Evolutionary conservation across 2,888 invertebrate species (phyloP).

Genomic region (Nasonia oneida): DNA sequence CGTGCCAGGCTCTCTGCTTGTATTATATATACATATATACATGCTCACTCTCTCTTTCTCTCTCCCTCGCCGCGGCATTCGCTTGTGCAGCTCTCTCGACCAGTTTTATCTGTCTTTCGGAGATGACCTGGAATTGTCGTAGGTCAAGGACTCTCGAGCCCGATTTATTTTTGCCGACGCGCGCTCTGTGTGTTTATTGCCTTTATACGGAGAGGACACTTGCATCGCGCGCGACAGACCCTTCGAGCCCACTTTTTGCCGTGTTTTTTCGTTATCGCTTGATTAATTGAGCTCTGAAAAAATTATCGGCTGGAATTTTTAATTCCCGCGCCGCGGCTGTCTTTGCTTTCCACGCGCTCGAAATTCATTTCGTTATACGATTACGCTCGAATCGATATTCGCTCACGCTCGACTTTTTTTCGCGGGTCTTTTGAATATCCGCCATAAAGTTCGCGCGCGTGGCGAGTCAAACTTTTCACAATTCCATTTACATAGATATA

Average conservation of each 20-base stretch:
- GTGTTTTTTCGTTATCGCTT: not conserved
- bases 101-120: constrained; percentile 61
- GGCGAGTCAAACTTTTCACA: constrained; percentile 45
- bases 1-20: constrained; percentile 28
- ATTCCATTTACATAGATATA: constrained; percentile 38
- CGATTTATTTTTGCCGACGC: constrained; percentile 58
- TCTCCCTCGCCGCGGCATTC: constrained; percentile 1
- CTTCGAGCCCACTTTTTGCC: not conserved
- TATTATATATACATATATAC: not conserved
- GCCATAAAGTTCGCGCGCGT: constrained; percentile 23
- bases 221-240: constrained; percentile 8
- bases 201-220: constrained; percentile 61
- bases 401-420: not conserved
- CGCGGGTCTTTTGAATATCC: constrained; percentile 26
- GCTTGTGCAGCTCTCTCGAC: constrained; percentile 16
- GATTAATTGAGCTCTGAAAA: not conserved
- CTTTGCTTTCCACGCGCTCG: not conserved
- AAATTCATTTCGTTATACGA: not conserved
- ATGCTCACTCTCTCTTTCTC: not conserved
- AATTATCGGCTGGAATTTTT: not conserved
- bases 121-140: constrained; percentile 64
- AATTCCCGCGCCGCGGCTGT: too few species aligned
- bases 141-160: constrained; percentile 63
- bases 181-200: constrained; percentile 43
- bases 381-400: not conserved